phyloP scores from a whole-genome alignment of 1,140 invertebrate species.

The Pissodes strobi region DNA sequence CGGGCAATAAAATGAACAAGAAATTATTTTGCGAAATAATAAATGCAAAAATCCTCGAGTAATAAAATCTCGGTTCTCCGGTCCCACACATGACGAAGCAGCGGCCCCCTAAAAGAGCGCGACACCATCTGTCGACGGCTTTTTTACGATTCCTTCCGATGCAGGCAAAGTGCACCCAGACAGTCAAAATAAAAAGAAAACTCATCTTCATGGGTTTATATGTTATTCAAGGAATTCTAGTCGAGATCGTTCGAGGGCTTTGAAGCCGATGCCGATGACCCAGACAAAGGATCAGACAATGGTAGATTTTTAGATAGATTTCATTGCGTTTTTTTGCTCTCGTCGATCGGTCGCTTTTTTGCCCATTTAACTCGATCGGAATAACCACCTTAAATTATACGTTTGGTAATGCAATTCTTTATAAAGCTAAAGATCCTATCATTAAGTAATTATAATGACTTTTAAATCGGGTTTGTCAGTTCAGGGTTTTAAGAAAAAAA shows the following conservation, averaged over 20 bases:
- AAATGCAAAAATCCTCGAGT: too few species aligned
- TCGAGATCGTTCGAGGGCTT: slow-evolving; percentile 4
- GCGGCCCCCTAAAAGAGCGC: slow-evolving; percentile 18
- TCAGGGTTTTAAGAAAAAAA: too few species aligned
- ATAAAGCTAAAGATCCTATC: slow-evolving; percentile 15
- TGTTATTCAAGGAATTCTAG: slow-evolving; percentile 30
- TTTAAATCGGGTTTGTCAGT: not conserved
- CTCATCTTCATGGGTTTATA: slow-evolving; percentile 2
- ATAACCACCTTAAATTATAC: slow-evolving; percentile 15
- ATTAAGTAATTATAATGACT: slow-evolving; percentile 8
- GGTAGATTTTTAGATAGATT: slow-evolving; percentile 27
- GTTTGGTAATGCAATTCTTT: slow-evolving; percentile 10
- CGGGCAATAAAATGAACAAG: too few species aligned
- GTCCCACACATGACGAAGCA: slow-evolving; percentile 22
- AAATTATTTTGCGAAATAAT: too few species aligned
- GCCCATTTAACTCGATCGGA: not conserved
- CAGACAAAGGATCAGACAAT: slow-evolving; percentile 26
- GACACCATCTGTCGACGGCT: slow-evolving; percentile 24
- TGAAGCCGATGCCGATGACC: slow-evolving; percentile 27
- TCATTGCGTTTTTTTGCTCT: not conserved
- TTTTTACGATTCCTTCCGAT: slow-evolving; percentile 21
- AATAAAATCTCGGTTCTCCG: slow-evolving; percentile 26
- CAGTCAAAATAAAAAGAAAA: slow-evolving; percentile 18
- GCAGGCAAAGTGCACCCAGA: slow-evolving; percentile 24
- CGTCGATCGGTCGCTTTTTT: slow-evolving; percentile 9